Evolutionary conservation across 2,888 invertebrate species (phyloP), one percentile per base, ranked within the genome.

Genomic region (Petrolisthes cinctipes): DNA sequence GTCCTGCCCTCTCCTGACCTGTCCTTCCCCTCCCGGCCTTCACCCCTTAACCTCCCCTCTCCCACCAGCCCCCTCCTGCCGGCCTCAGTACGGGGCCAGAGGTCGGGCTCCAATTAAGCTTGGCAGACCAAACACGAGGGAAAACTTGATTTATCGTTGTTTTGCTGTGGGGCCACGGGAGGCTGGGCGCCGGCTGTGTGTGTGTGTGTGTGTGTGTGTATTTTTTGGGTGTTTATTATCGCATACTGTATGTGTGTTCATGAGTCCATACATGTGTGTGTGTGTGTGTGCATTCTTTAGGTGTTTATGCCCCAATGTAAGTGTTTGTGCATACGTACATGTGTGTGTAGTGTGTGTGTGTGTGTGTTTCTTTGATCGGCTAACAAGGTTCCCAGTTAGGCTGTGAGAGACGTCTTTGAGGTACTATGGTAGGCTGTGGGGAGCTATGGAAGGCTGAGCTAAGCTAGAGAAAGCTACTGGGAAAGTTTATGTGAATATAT

Each of bases 71-170:
- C 37, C 68, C 61, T 9, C 61, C 61, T 14, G 6, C 7, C 61
- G 61, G 53, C 17, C 75, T 51, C 37, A 75, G 51, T 37, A 37
- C 75, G 37, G 79, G 54, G 54, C 20, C 53, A 79, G 79, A 54
- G 79, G 79, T 79, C 79, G 79, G 54, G 53, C 53, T 54, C 79
- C 79, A 79, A 79, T 79, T 79, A 79, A 79, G 79, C 79, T 14
- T 54, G 53, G 51, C 79, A 79, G 79, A 79, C 79, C 79, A 79
- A 79, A 79, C 79, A 79, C n/a, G 54, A 79, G 79, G 79, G 79
- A 79, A 54, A 54, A 54, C 79, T 54, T 79, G 79, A 79, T 79
- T 79, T 79, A 79, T 54, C 53, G 54, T 54, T 79, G 79, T 79
- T 79, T 79, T 79, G 79, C 79, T 54, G 17, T 14, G 79, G 54